These are phyloP conservation scores for Babyrousa celebensis DNA, from an alignment of 2,797 vertebrate species.

Conservation along the genomic window DNA sequence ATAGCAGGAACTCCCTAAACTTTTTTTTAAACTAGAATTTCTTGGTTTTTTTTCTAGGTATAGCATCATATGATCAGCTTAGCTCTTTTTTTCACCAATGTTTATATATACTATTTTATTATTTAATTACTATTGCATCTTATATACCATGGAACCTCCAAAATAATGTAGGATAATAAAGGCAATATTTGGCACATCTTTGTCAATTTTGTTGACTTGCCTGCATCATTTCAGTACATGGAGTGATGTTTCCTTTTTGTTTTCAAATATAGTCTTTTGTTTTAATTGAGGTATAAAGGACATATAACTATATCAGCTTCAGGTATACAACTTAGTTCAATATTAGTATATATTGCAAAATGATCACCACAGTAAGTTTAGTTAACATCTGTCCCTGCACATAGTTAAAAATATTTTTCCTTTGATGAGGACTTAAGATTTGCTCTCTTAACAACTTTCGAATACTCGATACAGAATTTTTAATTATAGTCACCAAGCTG, in stretches of 20 bases:
- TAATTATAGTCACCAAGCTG: neutral
- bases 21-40: neutral
- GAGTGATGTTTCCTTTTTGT: neutral
- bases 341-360: neutral
- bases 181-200: neutral
- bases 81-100: neutral
- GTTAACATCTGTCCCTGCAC: neutral
- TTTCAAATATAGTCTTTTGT: neutral
- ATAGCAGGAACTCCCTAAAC: too few relatives aligned
- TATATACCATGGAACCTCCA: neutral
- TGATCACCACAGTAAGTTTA: neutral
- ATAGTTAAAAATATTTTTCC: neutral
- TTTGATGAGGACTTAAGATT: neutral
- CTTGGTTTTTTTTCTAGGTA: neutral
- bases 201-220: neutral
- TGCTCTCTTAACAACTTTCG: neutral
- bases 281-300: neutral
- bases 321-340: neutral
- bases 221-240: neutral
- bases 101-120: conserved; percentile 6
- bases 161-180: neutral
- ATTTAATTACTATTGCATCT: conserved; percentile 59
- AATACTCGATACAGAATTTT: neutral
- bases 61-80: neutral
- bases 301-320: neutral